A percentile compares a stretch with the other conserved stretches of the same genome.
These are phyloP conservation scores for Chelon auratus DNA, from an alignment of 2,797 vertebrate genomes.

Conservation along the genomic window DNA sequence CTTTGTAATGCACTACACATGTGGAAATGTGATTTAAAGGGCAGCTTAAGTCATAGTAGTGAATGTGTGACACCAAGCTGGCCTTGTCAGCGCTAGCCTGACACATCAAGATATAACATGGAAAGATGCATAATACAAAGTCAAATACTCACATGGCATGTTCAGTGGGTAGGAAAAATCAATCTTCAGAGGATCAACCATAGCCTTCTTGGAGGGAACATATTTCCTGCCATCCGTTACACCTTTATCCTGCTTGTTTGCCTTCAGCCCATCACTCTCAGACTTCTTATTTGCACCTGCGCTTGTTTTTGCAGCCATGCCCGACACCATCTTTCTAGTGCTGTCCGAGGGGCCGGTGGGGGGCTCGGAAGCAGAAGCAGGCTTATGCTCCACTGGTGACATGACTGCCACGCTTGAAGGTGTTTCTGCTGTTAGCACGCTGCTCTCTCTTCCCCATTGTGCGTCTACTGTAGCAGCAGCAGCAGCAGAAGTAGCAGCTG, in stretches of 20 bases:
- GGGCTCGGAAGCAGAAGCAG: slow-evolving; percentile 2
- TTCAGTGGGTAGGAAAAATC: slow-evolving; percentile 78
- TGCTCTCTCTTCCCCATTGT: slow-evolving; percentile 19
- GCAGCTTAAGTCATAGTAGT: too few relatives aligned
- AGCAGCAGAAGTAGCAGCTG: slow-evolving; percentile 1
- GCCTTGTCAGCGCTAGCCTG: background rate
- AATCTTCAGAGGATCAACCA: slow-evolving; percentile 84
- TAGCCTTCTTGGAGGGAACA: slow-evolving; percentile 82
- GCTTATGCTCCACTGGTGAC: slow-evolving; percentile 15
- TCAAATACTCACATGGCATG: slow-evolving; percentile 79
- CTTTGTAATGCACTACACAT: background rate
- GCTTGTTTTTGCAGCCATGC: slow-evolving; percentile 32
- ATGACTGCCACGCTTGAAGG: slow-evolving; percentile 8
- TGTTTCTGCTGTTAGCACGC: slow-evolving; percentile 24
- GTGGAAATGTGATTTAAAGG: background rate
- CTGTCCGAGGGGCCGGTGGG: slow-evolving; percentile 6
- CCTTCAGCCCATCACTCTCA: slow-evolving; percentile 20
- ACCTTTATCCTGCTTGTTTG: slow-evolving; percentile 50
- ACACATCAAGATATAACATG: background rate
- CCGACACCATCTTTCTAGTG: background rate
- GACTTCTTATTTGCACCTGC: slow-evolving; percentile 1
- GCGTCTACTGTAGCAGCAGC: background rate
- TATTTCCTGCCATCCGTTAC: slow-evolving; percentile 62
- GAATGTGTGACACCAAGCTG: background rate
- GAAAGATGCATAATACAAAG: background rate